phyloP scores from a whole-genome alignment of 1,140 invertebrate species.

The Pseudomyrmex pallidus region DNA sequence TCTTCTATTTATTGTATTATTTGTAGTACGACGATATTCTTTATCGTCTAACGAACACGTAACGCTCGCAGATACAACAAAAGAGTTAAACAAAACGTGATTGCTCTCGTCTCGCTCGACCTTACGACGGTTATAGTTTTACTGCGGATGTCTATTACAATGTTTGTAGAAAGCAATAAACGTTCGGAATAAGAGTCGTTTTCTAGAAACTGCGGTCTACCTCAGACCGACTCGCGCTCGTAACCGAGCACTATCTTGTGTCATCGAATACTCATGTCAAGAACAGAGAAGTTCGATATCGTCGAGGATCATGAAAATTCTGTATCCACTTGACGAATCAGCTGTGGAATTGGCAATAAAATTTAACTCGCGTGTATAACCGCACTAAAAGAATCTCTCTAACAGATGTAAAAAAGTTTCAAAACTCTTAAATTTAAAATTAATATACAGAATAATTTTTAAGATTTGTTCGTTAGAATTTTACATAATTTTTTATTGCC shows the following conservation, averaged over 20 bases:
- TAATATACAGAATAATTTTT: no score
- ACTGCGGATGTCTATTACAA: not conserved
- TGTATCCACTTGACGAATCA: not conserved
- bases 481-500: not conserved
- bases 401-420: not conserved
- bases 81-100: not conserved
- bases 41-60: no score
- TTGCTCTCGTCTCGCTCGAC: not conserved
- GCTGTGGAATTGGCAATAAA: not conserved
- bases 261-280: constrained; percentile 61
- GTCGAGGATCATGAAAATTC: constrained; percentile 48
- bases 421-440: no score
- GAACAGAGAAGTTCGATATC: constrained; percentile 41
- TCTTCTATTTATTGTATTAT: not conserved
- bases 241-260: constrained; percentile 61
- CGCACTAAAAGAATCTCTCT: not conserved
- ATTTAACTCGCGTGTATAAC: not conserved
- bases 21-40: no score
- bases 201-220: constrained; percentile 60
- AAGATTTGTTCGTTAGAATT: not conserved
- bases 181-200: constrained; percentile 28
- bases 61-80: no score
- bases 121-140: not conserved
- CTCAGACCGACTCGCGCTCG: constrained; percentile 7
- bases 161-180: not conserved